Conservation (phyloP, 2,113 vertebrate genomes). For the Limnothrissa miodon region DNA sequence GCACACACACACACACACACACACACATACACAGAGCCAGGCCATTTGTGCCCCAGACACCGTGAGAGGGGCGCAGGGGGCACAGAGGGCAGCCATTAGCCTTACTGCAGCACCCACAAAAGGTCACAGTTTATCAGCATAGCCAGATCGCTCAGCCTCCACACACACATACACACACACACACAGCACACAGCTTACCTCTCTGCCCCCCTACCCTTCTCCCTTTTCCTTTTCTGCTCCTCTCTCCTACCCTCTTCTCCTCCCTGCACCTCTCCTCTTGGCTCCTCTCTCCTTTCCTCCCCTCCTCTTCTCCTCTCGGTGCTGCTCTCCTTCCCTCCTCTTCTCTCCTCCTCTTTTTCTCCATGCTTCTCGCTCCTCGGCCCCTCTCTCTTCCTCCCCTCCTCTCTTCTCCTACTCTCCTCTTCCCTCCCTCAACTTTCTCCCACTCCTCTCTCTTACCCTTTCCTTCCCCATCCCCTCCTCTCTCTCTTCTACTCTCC, state of each 20-base stretch:
- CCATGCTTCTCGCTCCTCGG: not conserved
- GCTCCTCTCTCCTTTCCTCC: not conserved
- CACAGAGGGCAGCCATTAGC: constrained; percentile 68
- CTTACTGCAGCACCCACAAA: constrained; percentile 55
- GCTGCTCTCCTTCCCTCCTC: not conserved
- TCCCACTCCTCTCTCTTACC: not conserved
- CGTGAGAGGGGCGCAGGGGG: constrained; percentile 45
- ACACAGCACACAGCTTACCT: not conserved
- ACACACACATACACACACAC: constrained; percentile 48
- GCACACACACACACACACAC: no score
- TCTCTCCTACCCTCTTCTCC: not conserved
- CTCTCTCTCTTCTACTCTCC: not conserved
- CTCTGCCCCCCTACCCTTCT: not conserved
- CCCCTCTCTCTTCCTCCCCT: not conserved
- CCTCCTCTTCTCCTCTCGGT: not conserved
- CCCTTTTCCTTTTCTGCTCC: constrained; percentile 27
- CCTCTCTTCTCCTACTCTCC: not conserved
- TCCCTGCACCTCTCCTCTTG: not conserved
- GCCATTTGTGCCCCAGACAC: constrained; percentile 53
- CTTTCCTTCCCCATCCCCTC: constrained; percentile 12
- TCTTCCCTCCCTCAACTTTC: not conserved
- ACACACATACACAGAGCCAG: constrained; percentile 41
- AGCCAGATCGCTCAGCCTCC: constrained; percentile 57
- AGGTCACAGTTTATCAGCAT: constrained; percentile 73
- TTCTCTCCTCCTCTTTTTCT: not conserved